Evolutionary conservation across 2,113 vertebrate species (phyloP), one percentile per base, ranked within the genome.

Genomic region (Pomatostomus ruficeps): DNA sequence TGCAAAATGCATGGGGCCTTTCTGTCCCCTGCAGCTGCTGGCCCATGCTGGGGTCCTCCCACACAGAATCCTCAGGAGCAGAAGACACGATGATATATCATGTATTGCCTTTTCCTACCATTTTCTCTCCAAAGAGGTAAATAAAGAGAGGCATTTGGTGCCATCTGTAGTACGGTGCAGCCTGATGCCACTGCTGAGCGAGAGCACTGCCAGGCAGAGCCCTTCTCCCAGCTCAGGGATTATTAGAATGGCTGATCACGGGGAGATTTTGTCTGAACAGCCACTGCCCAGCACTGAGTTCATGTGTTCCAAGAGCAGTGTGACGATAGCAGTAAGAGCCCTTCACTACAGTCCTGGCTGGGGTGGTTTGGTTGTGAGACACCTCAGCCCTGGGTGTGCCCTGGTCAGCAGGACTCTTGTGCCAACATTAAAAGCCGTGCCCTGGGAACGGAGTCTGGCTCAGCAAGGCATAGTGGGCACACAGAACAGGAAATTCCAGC

Each of bases 251-350:
- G 28, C 3, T 52, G n/a, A 40, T 33, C 7, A 11, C 18, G 18
- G 13, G 4, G 1, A 12, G 26, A 16, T 35, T 72, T 71, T 35
- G 18, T 12, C 17, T 52, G 51, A 42, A 19, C 16, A 61, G 16
- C 35, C 33, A 35, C 0, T 54, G 29, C 10, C 22, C 59, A 73
- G 35, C 40, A 63, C 14, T 36, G 35, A 51, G 21, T 18, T 26
- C 3, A 1, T 0, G 14, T 52, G 11, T 7, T 48, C 46, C 62
- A 49, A 15, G 40, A 31, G 43, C 8, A 65, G 4, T 6, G 13
- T 9, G 12, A 35, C 35, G 55, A 31, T 25, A 14, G 25, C 42
- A 49, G 6, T 10, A 22, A 51, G 22, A 52, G 2, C 11, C 31
- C 22, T 35, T 25, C 2, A 3, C 36, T 15, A n/a, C 13, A 55